Conservation (phyloP, 2,113 vertebrate genomes). For the Peromyscus polionotus region DNA sequence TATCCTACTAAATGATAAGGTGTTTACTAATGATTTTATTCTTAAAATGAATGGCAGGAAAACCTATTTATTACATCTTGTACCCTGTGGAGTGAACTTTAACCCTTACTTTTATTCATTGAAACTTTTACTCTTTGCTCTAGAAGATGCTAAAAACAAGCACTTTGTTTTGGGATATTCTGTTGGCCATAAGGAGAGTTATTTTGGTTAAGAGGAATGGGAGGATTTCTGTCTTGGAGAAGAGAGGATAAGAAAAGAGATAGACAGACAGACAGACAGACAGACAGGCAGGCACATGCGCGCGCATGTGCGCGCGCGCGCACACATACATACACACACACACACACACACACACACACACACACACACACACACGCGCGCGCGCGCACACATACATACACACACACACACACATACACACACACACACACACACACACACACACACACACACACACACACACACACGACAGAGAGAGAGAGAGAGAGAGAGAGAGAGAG, state of each 20-base stretch:
- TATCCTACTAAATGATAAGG: not conserved
- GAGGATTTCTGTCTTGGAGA: not conserved
- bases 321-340: too few relatives aligned
- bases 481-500: not conserved
- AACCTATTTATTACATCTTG: not conserved
- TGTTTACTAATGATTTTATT: not conserved
- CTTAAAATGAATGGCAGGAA: not conserved
- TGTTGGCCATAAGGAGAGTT: not conserved
- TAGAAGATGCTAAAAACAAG: not conserved
- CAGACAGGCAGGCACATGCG: not conserved
- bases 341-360: too few relatives aligned
- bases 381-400: too few relatives aligned
- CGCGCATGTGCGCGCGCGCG: accelerated
- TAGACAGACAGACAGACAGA: not conserved
- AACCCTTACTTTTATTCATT: not conserved
- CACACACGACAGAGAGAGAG: too few relatives aligned
- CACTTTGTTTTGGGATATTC: not conserved
- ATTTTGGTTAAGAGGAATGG: not conserved
- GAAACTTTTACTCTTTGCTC: not conserved
- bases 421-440: too few relatives aligned
- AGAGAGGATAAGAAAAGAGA: not conserved
- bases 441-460: not conserved
- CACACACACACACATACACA: too few relatives aligned
- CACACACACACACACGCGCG: too few relatives aligned
- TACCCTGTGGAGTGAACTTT: not conserved